Evolutionary conservation across 2,888 invertebrate genomes (phyloP).

Genomic region (Acanthoscelides obtectus): DNA sequence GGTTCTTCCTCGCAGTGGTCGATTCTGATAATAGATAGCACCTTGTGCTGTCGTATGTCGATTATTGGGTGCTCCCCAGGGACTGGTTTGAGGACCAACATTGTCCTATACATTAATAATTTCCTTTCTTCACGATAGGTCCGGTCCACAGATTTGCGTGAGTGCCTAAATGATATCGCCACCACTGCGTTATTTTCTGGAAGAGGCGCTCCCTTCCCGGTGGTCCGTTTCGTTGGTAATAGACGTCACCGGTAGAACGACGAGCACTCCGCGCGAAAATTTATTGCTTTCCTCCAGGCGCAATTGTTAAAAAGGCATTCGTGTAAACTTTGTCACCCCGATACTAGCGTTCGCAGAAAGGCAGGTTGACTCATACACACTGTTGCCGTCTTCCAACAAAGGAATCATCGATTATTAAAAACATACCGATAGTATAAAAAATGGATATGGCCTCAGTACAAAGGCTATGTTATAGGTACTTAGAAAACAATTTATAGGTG

Average conservation of each 20-base stretch:
- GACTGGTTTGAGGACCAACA: too few relatives aligned
- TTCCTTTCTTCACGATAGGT: too few relatives aligned
- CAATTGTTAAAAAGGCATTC: constrained; percentile 23
- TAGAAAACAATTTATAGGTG: too few relatives aligned
- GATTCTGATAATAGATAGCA: too few relatives aligned
- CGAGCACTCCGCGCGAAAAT: constrained; percentile 13
- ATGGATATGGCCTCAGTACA: too few relatives aligned
- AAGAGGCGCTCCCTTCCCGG: constrained; percentile 15
- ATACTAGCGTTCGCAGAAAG: not conserved
- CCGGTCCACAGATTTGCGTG: too few relatives aligned
- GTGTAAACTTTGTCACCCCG: constrained; percentile 28
- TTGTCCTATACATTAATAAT: too few relatives aligned
- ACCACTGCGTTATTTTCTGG: not conserved
- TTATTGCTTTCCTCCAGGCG: constrained; percentile 27
- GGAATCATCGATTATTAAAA: not conserved
- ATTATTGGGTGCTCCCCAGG: too few relatives aligned
- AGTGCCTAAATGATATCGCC: not conserved
- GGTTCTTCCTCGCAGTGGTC: too few relatives aligned
- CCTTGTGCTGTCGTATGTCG: too few relatives aligned
- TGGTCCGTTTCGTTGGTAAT: constrained; percentile 24
- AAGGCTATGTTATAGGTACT: too few relatives aligned
- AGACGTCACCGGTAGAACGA: constrained; percentile 27
- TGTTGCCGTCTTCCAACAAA: not conserved
- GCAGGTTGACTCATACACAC: not conserved
- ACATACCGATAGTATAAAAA: too few relatives aligned